Conservation (phyloP, 35 echinoderm and acorn worm genomes). For the Lytechinus pictus region DNA sequence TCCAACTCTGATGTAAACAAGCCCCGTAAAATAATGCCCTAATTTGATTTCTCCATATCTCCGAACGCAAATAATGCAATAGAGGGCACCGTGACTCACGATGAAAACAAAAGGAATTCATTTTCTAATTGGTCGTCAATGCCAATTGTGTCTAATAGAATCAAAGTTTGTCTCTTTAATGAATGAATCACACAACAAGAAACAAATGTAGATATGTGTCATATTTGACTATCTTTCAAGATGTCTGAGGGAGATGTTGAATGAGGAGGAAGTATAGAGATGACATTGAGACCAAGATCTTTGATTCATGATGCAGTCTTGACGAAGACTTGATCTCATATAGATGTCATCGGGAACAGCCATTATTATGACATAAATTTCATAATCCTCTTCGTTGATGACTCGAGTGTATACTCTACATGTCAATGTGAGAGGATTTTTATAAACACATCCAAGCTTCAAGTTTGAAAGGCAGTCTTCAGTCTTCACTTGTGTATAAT, state of each 20-base stretch:
- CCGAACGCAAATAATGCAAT: not conserved
- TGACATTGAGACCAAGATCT: not conserved
- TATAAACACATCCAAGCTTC: not conserved
- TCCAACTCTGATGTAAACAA: not conserved
- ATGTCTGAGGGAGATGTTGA: not conserved
- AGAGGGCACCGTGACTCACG: not conserved
- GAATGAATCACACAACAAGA: not conserved
- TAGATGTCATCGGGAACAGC: slow-evolving; percentile 1
- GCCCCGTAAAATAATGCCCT: not conserved
- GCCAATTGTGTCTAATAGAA: not conserved
- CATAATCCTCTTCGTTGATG: not conserved
- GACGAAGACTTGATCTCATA: not conserved
- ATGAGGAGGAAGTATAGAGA: not conserved
- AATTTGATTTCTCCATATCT: slow-evolving; percentile 20
- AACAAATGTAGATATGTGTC: not conserved
- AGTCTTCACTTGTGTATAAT: not conserved
- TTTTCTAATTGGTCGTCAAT: not conserved
- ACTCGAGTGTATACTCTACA: not conserved
- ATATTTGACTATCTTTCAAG: not conserved
- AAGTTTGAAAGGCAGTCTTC: not conserved
- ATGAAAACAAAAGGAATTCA: slow-evolving; percentile 14
- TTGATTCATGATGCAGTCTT: slow-evolving; percentile 12
- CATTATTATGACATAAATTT: slow-evolving; percentile 15
- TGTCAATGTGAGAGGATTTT: not conserved
- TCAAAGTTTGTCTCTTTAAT: not conserved